Evolutionary conservation across 2,113 vertebrate genomes (phyloP).

Genomic region (Phaethornis superciliosus): DNA sequence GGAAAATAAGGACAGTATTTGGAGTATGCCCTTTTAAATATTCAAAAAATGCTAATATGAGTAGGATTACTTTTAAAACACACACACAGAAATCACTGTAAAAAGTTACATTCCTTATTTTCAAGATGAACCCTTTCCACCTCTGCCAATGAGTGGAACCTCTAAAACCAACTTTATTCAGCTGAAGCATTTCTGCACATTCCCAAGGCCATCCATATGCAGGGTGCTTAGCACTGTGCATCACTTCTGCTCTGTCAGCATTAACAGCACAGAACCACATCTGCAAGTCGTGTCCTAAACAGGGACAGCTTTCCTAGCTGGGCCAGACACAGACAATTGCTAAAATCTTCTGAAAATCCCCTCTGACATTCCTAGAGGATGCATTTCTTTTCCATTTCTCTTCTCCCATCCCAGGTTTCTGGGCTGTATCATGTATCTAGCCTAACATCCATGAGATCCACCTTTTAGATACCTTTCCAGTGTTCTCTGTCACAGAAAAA

Average conservation of each 20-base stretch:
- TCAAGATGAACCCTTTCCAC: conserved; percentile 16
- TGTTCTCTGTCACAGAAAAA: background rate
- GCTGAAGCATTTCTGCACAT: background rate
- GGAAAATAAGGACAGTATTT: background rate
- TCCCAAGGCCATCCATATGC: background rate
- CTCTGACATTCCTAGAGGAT: background rate
- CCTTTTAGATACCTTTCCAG: background rate
- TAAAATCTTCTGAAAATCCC: background rate
- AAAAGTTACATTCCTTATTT: background rate
- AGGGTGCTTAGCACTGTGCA: background rate
- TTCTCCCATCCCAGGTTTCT: background rate
- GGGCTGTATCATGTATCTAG: background rate
- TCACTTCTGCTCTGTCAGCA: background rate
- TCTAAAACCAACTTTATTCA: background rate
- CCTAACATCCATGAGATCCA: background rate
- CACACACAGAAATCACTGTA: background rate
- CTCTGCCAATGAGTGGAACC: background rate
- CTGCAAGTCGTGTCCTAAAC: background rate
- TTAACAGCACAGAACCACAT: background rate
- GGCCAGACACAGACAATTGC: background rate
- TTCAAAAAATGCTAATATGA: background rate
- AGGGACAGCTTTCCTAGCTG: background rate
- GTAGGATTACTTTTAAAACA: background rate
- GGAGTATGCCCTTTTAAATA: fast-evolving
- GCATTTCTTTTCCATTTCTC: background rate